Evolutionary conservation across 2,797 vertebrate species (phyloP), one percentile per base, ranked within the genome.

Genomic region (Petrocephalus schoutedeni): DNA sequence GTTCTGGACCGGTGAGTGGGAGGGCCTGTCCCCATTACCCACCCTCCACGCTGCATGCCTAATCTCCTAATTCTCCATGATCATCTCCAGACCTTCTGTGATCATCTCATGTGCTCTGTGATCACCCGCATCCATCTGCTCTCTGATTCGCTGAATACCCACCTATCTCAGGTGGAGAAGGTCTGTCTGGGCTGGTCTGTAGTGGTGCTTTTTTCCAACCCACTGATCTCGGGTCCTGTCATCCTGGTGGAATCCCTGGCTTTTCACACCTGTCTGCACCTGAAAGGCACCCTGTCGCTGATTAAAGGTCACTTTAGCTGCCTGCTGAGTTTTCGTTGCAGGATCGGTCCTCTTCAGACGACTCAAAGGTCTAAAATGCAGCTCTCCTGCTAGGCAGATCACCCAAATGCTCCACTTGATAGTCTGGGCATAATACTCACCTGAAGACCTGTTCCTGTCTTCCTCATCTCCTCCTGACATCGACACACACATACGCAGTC

Each of bases 1-100:
- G 91, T 95, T 84, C 91, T 96, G 89, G 96, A 97, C 56, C 95
- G 96, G 92, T 97, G 95, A 96, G 90, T 89, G 87, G 32, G 71
- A 89, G 19, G 49, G 45, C 57, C 32, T 36, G 54, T 19, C 45
- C 21, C 32, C 67, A 14, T 19, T 8, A 23, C 54, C 54, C 10
- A 21, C 14, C 6, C 49, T n/a, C 32, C 21, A 80, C 0, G 12
- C n/a, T n/a, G n/a, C 74, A 82, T 51, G 9, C 77, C 36, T 36
- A 16, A 71, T 32, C 67, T 71, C 12, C 67, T 4, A 32, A 16
- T 51, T 9, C 80, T 64, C 41, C 86, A 91, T 91, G 90, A 92
- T 92, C 91, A 89, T 89, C 23, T 82, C 49, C 19, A 36, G 21
- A 28, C 53, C 84, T 36, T 54, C 83, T 58, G 28, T 58, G 23